A percentile compares a stretch with the other conserved stretches of the same genome.
Conservation (phyloP, 2,797 vertebrate genomes). For the Alcedo atthis region DNA sequence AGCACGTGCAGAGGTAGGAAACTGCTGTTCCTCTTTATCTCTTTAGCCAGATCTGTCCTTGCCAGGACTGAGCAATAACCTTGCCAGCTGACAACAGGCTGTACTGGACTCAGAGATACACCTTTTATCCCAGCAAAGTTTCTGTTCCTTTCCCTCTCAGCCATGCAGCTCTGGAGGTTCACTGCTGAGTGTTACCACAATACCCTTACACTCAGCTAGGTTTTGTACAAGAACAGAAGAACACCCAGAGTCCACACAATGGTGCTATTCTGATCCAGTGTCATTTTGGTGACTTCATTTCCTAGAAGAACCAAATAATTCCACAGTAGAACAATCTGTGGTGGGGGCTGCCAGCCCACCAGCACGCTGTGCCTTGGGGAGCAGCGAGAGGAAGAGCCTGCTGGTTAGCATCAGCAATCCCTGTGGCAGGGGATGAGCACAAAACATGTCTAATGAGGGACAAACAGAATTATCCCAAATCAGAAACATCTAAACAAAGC, state of each 20-base stretch:
- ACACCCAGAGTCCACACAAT: background rate
- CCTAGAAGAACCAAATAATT: background rate
- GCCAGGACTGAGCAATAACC: background rate
- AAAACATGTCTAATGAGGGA: background rate
- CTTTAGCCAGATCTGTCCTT: background rate
- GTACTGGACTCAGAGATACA: background rate
- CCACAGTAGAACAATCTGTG: background rate
- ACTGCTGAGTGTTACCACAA: background rate
- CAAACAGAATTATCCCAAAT: background rate
- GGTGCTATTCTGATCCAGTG: background rate
- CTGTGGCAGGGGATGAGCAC: background rate
- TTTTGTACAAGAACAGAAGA: background rate
- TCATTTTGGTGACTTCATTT: background rate
- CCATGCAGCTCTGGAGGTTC: background rate
- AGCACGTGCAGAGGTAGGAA: background rate
- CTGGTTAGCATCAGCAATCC: background rate
- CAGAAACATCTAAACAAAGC: background rate
- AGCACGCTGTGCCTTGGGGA: background rate
- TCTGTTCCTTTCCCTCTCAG: constrained; percentile 14
- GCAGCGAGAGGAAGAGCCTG: background rate
- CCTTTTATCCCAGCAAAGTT: background rate
- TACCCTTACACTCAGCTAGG: background rate
- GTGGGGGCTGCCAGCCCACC: background rate
- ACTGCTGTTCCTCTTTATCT: background rate
- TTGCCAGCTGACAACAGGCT: fast-evolving